Evolutionary conservation across 2,797 vertebrate genomes (phyloP), one percentile per base, ranked within the genome.

Genomic region (Babyrousa celebensis): DNA sequence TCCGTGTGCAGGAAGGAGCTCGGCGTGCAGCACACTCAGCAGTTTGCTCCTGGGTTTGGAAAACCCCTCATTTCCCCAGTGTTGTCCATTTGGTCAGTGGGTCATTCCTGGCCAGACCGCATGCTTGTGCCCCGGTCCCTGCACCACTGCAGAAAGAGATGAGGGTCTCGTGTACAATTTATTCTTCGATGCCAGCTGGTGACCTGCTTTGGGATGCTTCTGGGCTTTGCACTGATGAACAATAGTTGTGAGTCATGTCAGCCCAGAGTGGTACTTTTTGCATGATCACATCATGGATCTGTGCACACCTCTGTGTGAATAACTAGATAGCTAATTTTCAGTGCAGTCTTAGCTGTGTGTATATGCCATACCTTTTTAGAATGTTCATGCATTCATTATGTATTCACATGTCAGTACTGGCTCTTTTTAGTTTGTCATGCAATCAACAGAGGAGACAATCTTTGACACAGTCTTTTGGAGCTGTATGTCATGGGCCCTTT

Each of bases 11-110:
- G 52, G 67, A 32, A 14, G 29, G 23, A 27, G 27, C 36, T 70
- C 3, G 1, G 23, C 10, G 0, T 6, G 43, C 1, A 0, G 25
- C 36, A 29, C 17, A 17, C 48, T 23, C 4, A 0, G 8, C 6
- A 1, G 36, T 9, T 67, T 80, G 11, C n/a, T 70, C 20, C 84
- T 43, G 67, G 9, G 2, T 70, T 23, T 60, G 40, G 67, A 40
- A 21, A 29, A 25, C 4, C n/a, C 12, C 70, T 85, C 17, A 0
- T 54, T 86, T 40, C 82, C 56, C 67, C 70, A 18, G 32, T 36
- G 25, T 0, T 0, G 3, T n/a, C 65, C 36, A 5, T 60, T 83
- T 25, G 71, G 60, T 75, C 20, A 1, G 0, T 2, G 21, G 40
- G 12, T 70, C 43, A 2, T 62, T 86, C 32, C 43, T 3, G 7